Percentiles rank a stretch among this genome's conserved stretches.
These are phyloP conservation scores for Suricata suricatta DNA, from an alignment of 2,113 vertebrate species.

Conservation along the genomic window DNA sequence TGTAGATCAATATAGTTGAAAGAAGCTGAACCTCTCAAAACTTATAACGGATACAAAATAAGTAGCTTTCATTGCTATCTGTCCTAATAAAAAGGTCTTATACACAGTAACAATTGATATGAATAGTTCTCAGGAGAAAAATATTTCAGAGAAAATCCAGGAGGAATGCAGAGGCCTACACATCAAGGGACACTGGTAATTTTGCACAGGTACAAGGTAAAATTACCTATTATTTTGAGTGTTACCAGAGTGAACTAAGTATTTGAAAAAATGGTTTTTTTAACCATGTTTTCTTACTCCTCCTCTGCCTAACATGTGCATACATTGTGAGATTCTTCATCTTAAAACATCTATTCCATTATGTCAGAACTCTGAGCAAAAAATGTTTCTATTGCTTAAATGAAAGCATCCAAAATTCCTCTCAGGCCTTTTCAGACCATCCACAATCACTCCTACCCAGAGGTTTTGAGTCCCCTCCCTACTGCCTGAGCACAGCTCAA, in stretches of 20 bases:
- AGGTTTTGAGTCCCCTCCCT: background rate
- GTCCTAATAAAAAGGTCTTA: background rate
- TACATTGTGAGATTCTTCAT: background rate
- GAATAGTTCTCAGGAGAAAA: background rate
- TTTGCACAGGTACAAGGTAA: background rate
- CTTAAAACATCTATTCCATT: background rate
- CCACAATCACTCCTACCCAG: background rate
- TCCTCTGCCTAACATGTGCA: background rate
- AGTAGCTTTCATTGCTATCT: background rate
- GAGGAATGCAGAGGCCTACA: background rate
- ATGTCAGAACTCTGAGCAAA: background rate
- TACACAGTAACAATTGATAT: background rate
- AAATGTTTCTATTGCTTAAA: background rate
- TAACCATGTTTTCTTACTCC: background rate
- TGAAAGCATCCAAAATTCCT: background rate
- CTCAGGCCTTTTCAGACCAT: background rate
- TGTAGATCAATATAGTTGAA: background rate
- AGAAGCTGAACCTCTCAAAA: background rate
- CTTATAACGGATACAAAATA: background rate
- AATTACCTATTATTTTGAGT: background rate
- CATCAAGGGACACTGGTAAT: background rate
- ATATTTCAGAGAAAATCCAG: background rate
- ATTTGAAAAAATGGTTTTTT: background rate
- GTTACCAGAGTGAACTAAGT: conserved; percentile 18
- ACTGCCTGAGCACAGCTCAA: background rate